phyloP scores from a whole-genome alignment of 2,113 vertebrate genomes.

The Psittacara wagleri region DNA sequence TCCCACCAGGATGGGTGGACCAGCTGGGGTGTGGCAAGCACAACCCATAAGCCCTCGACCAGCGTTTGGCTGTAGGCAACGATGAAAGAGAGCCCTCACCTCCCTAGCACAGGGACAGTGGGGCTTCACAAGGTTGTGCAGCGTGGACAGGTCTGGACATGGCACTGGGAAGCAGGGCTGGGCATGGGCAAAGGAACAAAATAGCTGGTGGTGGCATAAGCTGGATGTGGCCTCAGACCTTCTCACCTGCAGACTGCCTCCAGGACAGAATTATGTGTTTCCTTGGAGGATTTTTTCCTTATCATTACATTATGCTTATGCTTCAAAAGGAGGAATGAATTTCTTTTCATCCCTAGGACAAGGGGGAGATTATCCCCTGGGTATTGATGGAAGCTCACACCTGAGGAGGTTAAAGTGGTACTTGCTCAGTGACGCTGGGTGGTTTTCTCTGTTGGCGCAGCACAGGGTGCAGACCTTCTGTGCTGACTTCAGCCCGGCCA shows the following conservation, averaged over 20 bases:
- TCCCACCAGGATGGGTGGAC: neutral
- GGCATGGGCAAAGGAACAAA: neutral
- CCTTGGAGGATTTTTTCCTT: neutral
- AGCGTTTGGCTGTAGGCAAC: neutral
- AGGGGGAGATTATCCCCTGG: rapidly evolving
- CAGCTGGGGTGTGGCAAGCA: neutral
- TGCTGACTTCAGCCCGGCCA: rapidly evolving
- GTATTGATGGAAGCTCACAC: neutral
- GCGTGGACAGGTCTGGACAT: neutral
- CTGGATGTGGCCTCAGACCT: neutral
- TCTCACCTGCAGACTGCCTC: neutral
- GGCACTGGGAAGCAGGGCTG: neutral
- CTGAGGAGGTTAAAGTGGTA: neutral
- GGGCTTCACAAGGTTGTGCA: rapidly evolving
- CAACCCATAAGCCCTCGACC: rapidly evolving
- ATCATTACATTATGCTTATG: neutral
- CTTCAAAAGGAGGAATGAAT: neutral
- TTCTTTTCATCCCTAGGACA: neutral
- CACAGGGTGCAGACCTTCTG: neutral
- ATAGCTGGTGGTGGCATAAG: neutral
- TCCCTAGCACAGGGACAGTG: rapidly evolving
- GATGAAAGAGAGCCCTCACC: rapidly evolving
- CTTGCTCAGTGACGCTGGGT: neutral
- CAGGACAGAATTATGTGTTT: neutral
- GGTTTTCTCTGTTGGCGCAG: neutral